These are phyloP conservation scores for Eira barbara DNA, from an alignment of 2,113 vertebrate species.

Conservation along the genomic window DNA sequence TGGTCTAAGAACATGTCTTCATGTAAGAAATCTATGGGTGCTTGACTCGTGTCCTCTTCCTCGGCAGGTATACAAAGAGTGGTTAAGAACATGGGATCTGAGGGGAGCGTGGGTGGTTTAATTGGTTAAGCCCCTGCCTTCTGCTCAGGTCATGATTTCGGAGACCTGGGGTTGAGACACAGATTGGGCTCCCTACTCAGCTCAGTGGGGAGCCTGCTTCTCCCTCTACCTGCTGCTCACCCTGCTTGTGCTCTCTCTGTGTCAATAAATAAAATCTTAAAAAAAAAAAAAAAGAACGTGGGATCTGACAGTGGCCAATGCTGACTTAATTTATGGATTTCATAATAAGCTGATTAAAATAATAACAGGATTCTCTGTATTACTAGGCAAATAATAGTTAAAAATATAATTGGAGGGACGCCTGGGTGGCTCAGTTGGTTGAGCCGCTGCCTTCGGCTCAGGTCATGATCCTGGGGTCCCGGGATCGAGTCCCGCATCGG, in stretches of 20 bases:
- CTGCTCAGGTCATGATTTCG: not conserved
- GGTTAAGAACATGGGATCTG: not conserved
- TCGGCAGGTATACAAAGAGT: not conserved
- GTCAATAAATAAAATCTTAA: not conserved
- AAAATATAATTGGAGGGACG: not conserved
- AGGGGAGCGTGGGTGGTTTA: not conserved
- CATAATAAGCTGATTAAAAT: conserved; percentile 17
- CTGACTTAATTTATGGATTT: not conserved
- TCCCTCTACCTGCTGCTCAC: not conserved
- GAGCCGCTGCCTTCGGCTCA: too few species aligned
- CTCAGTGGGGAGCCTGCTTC: not conserved
- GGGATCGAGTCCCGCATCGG: too few species aligned
- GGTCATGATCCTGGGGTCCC: too few species aligned
- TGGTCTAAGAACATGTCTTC: not conserved
- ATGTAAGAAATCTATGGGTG: not conserved
- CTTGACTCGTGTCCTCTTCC: not conserved
- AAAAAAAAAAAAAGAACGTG: not conserved
- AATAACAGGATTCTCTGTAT: not conserved
- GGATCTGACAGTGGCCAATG: not conserved
- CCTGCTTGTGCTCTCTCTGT: not conserved
- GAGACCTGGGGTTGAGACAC: not conserved
- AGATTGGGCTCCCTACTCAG: not conserved
- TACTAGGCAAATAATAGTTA: not conserved
- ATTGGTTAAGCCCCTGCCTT: not conserved
- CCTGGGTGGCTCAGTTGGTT: too few species aligned